phyloP scores from a whole-genome alignment of 2,113 vertebrate genomes.

The Gnathonemus echidnorhynchus region DNA sequence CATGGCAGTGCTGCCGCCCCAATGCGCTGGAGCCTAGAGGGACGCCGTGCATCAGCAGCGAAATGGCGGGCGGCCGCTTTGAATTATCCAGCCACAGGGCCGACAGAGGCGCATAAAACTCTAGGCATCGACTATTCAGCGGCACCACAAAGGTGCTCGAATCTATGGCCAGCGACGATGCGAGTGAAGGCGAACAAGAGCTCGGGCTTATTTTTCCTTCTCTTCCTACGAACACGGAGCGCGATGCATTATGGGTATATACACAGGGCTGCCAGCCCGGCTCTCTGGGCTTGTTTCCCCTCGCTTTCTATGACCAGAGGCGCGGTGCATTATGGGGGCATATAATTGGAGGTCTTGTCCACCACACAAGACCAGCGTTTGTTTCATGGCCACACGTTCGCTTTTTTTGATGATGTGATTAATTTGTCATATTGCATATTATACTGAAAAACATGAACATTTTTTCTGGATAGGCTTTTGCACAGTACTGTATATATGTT shows the following conservation, averaged over 20 bases:
- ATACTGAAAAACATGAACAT: neutral
- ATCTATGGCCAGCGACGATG: neutral
- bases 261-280: neutral
- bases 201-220: neutral
- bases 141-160: neutral
- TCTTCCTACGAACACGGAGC: constrained; percentile 3
- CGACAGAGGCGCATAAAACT: neutral
- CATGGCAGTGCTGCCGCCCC: constrained; percentile 69
- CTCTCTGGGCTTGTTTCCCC: neutral
- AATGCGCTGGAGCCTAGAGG: constrained; percentile 65
- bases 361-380: neutral
- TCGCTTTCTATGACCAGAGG: neutral
- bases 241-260: neutral
- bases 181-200: neutral
- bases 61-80: constrained; percentile 39
- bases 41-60: constrained; percentile 41
- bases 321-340: neutral
- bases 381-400: neutral
- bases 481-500: neutral
- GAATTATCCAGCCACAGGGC: neutral
- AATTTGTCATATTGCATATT: neutral
- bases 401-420: neutral
- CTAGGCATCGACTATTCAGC: neutral
- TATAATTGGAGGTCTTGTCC: neutral
- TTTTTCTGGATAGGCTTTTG: neutral